Evolutionary conservation across 2,888 invertebrate species (phyloP).

Genomic region (Lasioglossum oenotherae): DNA sequence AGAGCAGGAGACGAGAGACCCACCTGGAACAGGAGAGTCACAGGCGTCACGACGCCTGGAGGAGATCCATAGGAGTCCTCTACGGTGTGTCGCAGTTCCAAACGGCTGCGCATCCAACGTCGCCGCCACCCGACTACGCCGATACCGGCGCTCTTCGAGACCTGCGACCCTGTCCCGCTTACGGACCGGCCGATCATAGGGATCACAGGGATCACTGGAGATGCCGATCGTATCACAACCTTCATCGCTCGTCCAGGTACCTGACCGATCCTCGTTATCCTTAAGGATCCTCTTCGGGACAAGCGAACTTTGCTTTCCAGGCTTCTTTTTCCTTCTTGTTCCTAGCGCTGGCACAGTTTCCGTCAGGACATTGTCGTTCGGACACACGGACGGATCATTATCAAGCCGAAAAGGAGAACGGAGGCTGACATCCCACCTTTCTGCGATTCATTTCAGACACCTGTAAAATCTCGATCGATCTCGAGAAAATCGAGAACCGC

Average conservation of each 20-base stretch:
- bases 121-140: conserved; percentile 79
- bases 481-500: background rate
- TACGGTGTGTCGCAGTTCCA: conserved; percentile 78
- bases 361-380: background rate
- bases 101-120: conserved; percentile 53
- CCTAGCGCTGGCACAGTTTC: background rate
- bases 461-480: background rate
- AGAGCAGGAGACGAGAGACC: conserved; percentile 75
- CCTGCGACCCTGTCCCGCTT: conserved; percentile 49
- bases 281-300: background rate
- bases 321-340: background rate
- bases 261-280: conserved; percentile 76
- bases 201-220: conserved; percentile 84
- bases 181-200: conserved; percentile 58
- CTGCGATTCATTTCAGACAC: background rate
- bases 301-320: background rate
- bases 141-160: conserved; percentile 67
- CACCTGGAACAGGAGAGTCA: conserved; percentile 57
- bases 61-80: conserved; percentile 78
- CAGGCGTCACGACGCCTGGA: conserved; percentile 74
- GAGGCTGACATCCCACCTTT: background rate
- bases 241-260: conserved; percentile 84
- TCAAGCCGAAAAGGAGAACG: background rate
- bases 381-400: background rate
- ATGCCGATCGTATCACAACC: conserved; percentile 86